Conservation (phyloP, 2,888 invertebrate species). For the Ommatoiulus sabulosus region DNA sequence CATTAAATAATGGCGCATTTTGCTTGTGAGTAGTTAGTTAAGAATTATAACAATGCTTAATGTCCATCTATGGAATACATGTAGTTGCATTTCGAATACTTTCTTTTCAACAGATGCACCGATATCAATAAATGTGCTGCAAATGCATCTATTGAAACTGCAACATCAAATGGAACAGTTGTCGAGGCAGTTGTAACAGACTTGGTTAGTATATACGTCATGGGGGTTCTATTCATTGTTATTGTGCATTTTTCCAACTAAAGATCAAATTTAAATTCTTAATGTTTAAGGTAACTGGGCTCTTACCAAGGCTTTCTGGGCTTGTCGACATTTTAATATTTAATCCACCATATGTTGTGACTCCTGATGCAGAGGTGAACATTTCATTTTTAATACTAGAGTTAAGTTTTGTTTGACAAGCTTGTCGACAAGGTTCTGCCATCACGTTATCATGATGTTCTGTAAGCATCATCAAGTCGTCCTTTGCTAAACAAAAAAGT, state of each 20-base stretch:
- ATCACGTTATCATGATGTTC: no score
- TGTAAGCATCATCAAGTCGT: no score
- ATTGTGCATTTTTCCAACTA: neutral
- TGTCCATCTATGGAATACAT: no score
- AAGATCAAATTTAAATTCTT: neutral
- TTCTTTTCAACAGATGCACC: constrained; percentile 70
- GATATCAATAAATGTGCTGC: constrained; percentile 90
- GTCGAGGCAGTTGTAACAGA: constrained; percentile 68
- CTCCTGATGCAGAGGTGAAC: constrained; percentile 79
- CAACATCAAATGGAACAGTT: constrained; percentile 75
- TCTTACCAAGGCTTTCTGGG: constrained; percentile 73
- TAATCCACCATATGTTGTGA: constrained; percentile 98
- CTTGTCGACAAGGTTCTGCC: no score
- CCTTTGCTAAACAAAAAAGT: no score
- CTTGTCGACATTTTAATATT: constrained; percentile 90
- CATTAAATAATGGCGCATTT: constrained; percentile 66
- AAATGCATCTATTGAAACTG: constrained; percentile 77
- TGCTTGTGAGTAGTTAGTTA: constrained; percentile 63
- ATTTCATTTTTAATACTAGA: neutral
- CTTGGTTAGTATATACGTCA: constrained; percentile 63
- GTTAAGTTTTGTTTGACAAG: no score
- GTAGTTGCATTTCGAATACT: neutral
- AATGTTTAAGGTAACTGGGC: constrained; percentile 67
- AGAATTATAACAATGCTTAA: neutral
- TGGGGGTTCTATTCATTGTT: neutral